Percentiles rank a stretch among this genome's conserved stretches.
phyloP scores from a whole-genome alignment of 2,888 invertebrate genomes.

The Latrodectus elegans region DNA sequence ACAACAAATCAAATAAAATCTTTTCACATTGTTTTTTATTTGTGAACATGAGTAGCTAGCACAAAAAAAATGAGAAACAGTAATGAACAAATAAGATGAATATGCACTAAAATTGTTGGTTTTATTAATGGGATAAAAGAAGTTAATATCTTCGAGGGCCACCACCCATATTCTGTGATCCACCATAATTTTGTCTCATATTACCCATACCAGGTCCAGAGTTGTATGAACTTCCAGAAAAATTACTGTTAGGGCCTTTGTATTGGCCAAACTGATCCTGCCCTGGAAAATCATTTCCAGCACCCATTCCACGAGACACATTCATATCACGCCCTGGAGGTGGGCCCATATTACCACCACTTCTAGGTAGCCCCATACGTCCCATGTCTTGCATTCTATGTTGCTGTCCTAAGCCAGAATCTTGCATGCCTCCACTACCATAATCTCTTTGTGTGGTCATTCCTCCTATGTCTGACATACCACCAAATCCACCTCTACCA shows the following conservation, averaged over 20 bases:
- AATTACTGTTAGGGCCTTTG: constrained; percentile 37
- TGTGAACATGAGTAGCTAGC: background rate
- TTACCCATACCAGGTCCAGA: constrained; percentile 33
- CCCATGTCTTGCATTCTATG: constrained; percentile 3
- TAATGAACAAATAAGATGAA: background rate
- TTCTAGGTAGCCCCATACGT: constrained; percentile 12
- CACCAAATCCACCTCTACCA: constrained; percentile 19
- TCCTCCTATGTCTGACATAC: constrained; percentile 36
- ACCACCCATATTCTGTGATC: constrained; percentile 44
- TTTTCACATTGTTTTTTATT: no score
- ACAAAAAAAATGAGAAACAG: background rate
- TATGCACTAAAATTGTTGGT: background rate
- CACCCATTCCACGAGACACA: constrained; percentile 27
- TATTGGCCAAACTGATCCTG: constrained; percentile 49
- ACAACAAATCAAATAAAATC: no score
- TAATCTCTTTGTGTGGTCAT: constrained; percentile 9
- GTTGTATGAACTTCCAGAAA: constrained; percentile 35
- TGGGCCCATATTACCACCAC: constrained; percentile 8
- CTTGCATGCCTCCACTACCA: constrained; percentile 3
- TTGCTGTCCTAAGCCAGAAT: constrained; percentile 1
- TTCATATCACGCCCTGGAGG: constrained; percentile 1
- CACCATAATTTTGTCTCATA: constrained; percentile 37
- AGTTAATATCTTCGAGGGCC: constrained; percentile 53
- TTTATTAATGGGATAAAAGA: background rate
- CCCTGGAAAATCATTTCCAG: constrained; percentile 17